Base-by-base conservation (phyloP, 2,888 invertebrate species). In the Harpalus rufipes region DNA sequence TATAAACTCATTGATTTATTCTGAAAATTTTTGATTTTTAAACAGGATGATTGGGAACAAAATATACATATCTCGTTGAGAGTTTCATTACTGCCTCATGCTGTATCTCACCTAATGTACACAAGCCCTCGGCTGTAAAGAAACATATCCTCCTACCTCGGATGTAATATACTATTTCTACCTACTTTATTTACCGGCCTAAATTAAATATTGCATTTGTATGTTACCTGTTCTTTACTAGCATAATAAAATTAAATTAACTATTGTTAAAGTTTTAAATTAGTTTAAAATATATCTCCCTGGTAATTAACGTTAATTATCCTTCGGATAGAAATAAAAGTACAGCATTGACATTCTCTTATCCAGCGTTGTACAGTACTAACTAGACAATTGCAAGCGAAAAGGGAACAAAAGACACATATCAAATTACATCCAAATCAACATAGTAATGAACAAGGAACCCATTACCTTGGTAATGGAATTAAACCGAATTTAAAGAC, bases 401-500 rank as follows among this genome's bases (percentile, higher is more conserved):
- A 14, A 72, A 74, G 10, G 7, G 12, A 74, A 74, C 72, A 44
- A 74, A 74, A 41, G 14, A 41, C 44, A 72, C 21, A 44, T 44
- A 74, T 74, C 44, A 16, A 74, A 74, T 74, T 74, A 74, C 44
- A 7, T 16, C 41, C 72, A 74, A 74, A 74, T 74, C 44, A 74
- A 74, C 72, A 74, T 74, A 44, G 8, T 44, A 74, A 80, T 51
- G 61, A 80, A 80, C 63, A 80, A 44, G 63, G 44, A 51, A 79
- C 41, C 80, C 80, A 80, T 80, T 80, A 80, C 63, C 32, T 16
- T 44, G 44, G 7, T 61, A 80, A 80, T 63, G 61, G 61, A 80
- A 80, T 80, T 80, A 41, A 39, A 63, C 16, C 18, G 21, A 41
- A 80, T 61, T 63, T 80, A 80, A 80, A 80, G 80, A 80, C 16